Base-by-base conservation (phyloP, 2,113 vertebrate genomes). In the Leptobrachium leishanense region DNA sequence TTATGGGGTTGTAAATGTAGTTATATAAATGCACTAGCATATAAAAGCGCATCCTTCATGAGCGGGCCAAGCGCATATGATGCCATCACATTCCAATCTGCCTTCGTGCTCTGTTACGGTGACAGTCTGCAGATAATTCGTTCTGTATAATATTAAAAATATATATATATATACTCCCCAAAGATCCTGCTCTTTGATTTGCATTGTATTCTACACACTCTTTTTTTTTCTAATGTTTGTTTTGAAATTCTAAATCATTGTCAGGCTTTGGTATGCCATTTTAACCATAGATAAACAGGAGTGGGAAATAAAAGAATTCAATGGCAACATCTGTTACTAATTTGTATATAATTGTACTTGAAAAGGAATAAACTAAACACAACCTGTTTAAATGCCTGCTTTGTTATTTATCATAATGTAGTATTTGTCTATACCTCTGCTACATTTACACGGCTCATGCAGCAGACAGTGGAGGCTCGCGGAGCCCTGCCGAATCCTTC, bases 311-410 rank as follows among this genome's bases (percentile, higher is more conserved):
- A 87, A 84, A 73, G 86, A 85, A 87, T 86, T 88, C 85, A 89
- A 85, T 82, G 85, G 90, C 89, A 88, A 91, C 86, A 88, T 91
- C 86, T 89, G 87, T 93, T 90, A 93, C 88, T 92, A 89, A 93
- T 90, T 89, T 94, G 91, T 94, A 92, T 90, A 90, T 93, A 91
- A 90, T 85, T 84, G 83, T 89, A 88, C 86, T 89, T 94, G 91
- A 91, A 92, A 90, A 90, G 87, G 86, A 91, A 93, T 93, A 94
- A 94, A 93, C 87, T 91, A 85, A 88, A 90, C 85, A 89, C 77
- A 90, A 89, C 84, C 85, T 87, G 84, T 93, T 92, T 93, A 88
- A 89, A 86, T 90, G 90, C 88, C 90, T 75, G 74, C 84, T 83
- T 87, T 81, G 64, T 15, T n/a, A 66, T 79, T 81, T 84, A 8